Evolutionary conservation across 2,888 invertebrate species (phyloP).

Genomic region (Dryomyza anilis): DNA sequence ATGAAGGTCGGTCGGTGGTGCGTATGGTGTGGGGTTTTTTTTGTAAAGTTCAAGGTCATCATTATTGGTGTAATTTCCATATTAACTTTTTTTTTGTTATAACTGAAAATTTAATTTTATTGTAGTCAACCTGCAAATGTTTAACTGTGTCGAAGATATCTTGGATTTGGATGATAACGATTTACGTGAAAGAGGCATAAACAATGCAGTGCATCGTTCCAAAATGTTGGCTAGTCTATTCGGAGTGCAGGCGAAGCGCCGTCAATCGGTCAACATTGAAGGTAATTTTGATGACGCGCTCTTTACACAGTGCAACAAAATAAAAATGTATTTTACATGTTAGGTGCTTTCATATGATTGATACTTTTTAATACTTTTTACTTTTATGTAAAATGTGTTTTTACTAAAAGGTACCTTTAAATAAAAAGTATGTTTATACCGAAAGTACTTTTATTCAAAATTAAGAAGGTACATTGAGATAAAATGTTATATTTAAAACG

Average conservation of each 20-base stretch:
- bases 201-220: slow-evolving; percentile 69
- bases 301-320: too few relatives aligned
- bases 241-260: slow-evolving; percentile 68
- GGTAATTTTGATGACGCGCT: slow-evolving; percentile 35
- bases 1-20: slow-evolving; percentile 54
- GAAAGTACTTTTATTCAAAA: too few relatives aligned
- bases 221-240: slow-evolving; percentile 69
- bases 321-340: too few relatives aligned
- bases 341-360: too few relatives aligned
- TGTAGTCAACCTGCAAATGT: slow-evolving; percentile 47
- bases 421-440: too few relatives aligned
- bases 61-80: not conserved
- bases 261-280: slow-evolving; percentile 62
- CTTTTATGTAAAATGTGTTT: too few relatives aligned
- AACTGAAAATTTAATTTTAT: not conserved
- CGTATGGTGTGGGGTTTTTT: not conserved
- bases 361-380: too few relatives aligned
- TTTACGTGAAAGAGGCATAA: slow-evolving; percentile 67
- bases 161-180: slow-evolving; percentile 62
- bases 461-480: too few relatives aligned
- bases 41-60: not conserved
- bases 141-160: slow-evolving; percentile 48
- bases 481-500: too few relatives aligned
- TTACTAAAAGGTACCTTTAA: too few relatives aligned
- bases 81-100: not conserved